Evolutionary conservation across 2,113 vertebrate genomes (phyloP), one percentile per base, ranked within the genome.

Genomic region (Oncorhynchus gorbuscha): DNA sequence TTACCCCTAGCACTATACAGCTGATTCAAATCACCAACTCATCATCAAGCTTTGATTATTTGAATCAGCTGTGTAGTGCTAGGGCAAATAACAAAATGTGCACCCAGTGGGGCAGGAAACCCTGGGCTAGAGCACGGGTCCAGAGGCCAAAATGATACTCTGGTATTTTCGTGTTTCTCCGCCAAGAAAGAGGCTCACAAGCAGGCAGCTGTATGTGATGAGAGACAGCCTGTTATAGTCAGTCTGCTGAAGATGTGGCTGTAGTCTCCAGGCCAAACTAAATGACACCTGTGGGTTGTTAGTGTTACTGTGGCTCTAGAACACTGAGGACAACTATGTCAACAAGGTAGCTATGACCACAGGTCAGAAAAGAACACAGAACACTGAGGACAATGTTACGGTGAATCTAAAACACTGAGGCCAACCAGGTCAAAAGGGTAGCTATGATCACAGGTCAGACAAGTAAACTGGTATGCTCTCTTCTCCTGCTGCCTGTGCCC

Each of bases 131-230:
- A 72, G 22, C 4, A 26, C 69, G 20, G 39, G 24, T 84, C 77
- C 78, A 82, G 64, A 77, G 82, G 78, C 79, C 24, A 89, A 81
- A 67, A 45, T 81, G 79, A 88, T 84, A 81, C 82, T 73, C 35
- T 79, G 78, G 71, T 83, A 84, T 88, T 82, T 85, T 83, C 24
- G 81, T 71, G 75, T 76, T 80, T 79, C 74, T 7, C 64, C 86
- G 87, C 81, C 83, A 84, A 86, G 51, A 87, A 84, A 75, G 79
- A 89, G 82, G 69, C 72, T 75, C 77, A 73, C 75, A 84, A 84
- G 76, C 51, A 55, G 51, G 16, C 51, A 35, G 14, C 73, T 81
- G 75, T 79, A 71, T 75, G 72, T 39, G 55, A 35, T 76, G 51
- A 22, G 67, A 6, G 51, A 12, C 66, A 16, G 32, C 7, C 16